These are phyloP conservation scores for Drosophila kambysellisi DNA, from an alignment of 2,888 invertebrate genomes.

Conservation along the genomic window DNA sequence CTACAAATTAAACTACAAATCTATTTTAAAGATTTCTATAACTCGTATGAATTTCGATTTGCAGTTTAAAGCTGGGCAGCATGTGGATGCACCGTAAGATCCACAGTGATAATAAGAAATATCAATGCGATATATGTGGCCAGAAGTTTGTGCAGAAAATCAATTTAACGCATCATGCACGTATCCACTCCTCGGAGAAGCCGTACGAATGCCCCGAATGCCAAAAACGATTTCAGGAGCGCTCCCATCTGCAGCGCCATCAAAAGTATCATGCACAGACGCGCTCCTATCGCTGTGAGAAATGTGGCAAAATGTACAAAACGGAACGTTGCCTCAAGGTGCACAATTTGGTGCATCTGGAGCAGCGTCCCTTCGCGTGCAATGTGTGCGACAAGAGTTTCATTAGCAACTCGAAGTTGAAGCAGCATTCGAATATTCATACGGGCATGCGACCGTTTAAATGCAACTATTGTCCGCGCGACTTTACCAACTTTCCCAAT, in stretches of 20 bases:
- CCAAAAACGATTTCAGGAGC: slow-evolving; percentile 85
- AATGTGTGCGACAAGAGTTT: slow-evolving; percentile 87
- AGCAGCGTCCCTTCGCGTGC: slow-evolving; percentile 86
- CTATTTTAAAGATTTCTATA: not conserved
- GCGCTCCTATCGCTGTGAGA: slow-evolving; percentile 84
- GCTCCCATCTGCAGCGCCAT: slow-evolving; percentile 84
- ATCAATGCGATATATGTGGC: slow-evolving; percentile 85
- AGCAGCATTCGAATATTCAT: slow-evolving; percentile 87
- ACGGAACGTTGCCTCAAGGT: slow-evolving; percentile 87
- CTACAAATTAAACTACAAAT: not conserved
- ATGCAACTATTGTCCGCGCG: slow-evolving; percentile 87
- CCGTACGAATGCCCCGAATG: slow-evolving; percentile 84
- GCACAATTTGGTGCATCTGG: slow-evolving; percentile 86
- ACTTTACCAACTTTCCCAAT: slow-evolving; percentile 88
- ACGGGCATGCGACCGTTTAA: slow-evolving; percentile 87
- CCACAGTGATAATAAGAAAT: slow-evolving; percentile 85
- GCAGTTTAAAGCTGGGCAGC: slow-evolving; percentile 84
- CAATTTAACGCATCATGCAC: slow-evolving; percentile 84
- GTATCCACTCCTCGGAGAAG: slow-evolving; percentile 84
- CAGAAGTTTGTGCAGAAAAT: slow-evolving; percentile 85
- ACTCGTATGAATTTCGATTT: not conserved
- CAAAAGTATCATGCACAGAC: slow-evolving; percentile 85
- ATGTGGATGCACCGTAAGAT: slow-evolving; percentile 85
- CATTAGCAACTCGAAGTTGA: slow-evolving; percentile 87
- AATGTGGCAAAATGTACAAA: slow-evolving; percentile 86